Base-by-base conservation (phyloP, 1,140 invertebrate genomes). In the Eufriesea mexicana region DNA sequence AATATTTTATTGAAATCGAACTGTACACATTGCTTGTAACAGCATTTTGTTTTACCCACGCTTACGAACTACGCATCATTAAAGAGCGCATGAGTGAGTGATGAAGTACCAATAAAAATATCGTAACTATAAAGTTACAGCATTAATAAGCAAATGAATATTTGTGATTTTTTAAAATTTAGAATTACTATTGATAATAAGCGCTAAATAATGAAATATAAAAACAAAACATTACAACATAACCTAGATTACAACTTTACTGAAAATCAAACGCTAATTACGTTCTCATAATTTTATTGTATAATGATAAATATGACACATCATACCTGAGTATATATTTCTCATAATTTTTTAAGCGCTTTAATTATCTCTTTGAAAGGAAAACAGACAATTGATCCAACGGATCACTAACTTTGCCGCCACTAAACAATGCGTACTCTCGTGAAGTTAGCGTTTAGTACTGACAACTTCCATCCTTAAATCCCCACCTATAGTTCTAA, bases 341-440 rank as follows among this genome's bases (percentile, higher is more conserved):
- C 55, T 67, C 47, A 25, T 25, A 14, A 42, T 9, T 5, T 12
- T 1, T 42, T 14, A 49, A 49, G 20, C 12, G 16, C 42, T n/a
- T 18, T 54, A 57, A 57, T 59, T 66, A 35, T 45, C 20, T 35
- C 0, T 47, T 71, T 9, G 7, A 16, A 20, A 59, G 35, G 5
- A 42, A 61, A 20, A 61, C 23, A 62, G 7, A n/a, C 9, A 62
- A 23, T 67, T 0, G 6, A 25, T 64, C 14, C 10, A 25, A 18
- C 7, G n/a, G 1, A 42, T 23, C 18, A 23, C 18, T 42, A 57
- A 57, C 49, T 80, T 73, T 80, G 47, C 68, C 78, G 68, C 68
- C 47, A 51, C 28, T 55, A 23, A n/a, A 5, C 35, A 71, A 71
- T 20, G 2, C 18, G 0, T 25, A 77, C 8, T 12, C 14, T 62